phyloP scores from a whole-genome alignment of 1,140 invertebrate species.

The Drosophila nebulosa region DNA sequence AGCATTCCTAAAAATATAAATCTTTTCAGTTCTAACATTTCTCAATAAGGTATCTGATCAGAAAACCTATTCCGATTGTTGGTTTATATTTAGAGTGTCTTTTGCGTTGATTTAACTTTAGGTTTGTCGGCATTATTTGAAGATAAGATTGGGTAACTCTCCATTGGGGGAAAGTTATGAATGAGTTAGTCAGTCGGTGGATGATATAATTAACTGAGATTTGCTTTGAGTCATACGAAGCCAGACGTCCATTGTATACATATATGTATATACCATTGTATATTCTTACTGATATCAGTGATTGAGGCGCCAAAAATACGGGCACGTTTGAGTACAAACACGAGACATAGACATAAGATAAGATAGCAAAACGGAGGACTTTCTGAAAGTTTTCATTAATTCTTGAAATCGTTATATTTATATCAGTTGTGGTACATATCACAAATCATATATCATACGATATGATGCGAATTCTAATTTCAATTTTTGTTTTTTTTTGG shows the following conservation, averaged over 20 bases:
- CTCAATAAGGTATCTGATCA: not conserved
- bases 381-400: slow-evolving; percentile 39
- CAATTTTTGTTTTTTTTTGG: slow-evolving; percentile 20
- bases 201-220: slow-evolving; percentile 23
- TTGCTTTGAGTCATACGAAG: slow-evolving; percentile 45
- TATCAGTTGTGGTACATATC: slow-evolving; percentile 12
- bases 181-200: slow-evolving; percentile 26
- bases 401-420: not conserved
- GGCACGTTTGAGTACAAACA: slow-evolving; percentile 45
- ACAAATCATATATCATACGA: slow-evolving; percentile 13
- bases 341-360: slow-evolving; percentile 39
- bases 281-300: not conserved
- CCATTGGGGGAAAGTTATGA: slow-evolving; percentile 33
- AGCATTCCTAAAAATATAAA: too few relatives aligned
- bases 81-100: slow-evolving; percentile 37
- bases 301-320: not conserved
- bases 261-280: not conserved
- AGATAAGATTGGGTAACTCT: not conserved
- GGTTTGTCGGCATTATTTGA: slow-evolving; percentile 31
- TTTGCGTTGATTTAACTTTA: slow-evolving; percentile 18
- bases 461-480: slow-evolving; percentile 37
- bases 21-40: not conserved
- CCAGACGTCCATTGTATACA: slow-evolving; percentile 12
- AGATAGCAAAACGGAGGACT: slow-evolving; percentile 7
- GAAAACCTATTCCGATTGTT: not conserved